phyloP scores from a whole-genome alignment of 2,113 vertebrate genomes.

The Oreotragus oreotragus region DNA sequence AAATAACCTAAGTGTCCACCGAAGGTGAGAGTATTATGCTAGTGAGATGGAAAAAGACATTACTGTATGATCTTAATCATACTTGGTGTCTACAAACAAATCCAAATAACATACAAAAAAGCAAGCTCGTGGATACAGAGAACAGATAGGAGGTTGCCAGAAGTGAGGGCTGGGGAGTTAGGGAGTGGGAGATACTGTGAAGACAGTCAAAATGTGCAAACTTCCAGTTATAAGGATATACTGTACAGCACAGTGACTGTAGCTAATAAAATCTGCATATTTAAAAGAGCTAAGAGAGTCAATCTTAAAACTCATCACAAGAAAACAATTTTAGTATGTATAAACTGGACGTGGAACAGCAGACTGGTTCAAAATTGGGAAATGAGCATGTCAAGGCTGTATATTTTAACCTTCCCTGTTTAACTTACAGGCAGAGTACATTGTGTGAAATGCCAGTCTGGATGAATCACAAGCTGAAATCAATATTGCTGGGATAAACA shows the following conservation, averaged over 20 bases:
- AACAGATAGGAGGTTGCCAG: background rate
- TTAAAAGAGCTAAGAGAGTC: background rate
- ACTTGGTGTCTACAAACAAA: background rate
- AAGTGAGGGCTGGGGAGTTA: background rate
- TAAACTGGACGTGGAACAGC: background rate
- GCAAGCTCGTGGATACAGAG: background rate
- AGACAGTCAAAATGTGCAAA: background rate
- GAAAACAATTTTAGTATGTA: background rate
- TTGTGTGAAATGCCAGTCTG: background rate
- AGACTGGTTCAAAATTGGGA: background rate
- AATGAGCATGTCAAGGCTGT: background rate
- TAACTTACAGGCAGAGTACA: background rate
- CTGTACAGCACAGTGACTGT: background rate
- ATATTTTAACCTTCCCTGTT: background rate
- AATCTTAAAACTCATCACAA: background rate
- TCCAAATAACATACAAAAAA: background rate
- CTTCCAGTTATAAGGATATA: background rate
- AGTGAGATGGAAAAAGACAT: background rate
- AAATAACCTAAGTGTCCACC: background rate
- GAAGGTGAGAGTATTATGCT: background rate
- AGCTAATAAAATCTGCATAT: background rate
- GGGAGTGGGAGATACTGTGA: background rate
- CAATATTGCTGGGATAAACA: background rate
- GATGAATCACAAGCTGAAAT: background rate
- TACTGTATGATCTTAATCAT: background rate